These are phyloP conservation scores for Micromys minutus DNA, from an alignment of 2,113 vertebrate species.

Conservation along the genomic window DNA sequence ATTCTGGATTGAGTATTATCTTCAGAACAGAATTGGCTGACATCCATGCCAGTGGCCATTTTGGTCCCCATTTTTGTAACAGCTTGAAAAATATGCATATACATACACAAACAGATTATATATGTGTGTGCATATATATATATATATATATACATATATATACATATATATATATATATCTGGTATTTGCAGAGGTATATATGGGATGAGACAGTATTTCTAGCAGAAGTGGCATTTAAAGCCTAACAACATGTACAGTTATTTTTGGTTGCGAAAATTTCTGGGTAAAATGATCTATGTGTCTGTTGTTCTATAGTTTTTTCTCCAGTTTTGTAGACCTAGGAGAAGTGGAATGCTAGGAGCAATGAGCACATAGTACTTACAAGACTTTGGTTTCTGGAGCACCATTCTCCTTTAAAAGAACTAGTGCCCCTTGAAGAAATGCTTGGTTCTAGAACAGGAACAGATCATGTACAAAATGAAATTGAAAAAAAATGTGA, in stretches of 20 bases:
- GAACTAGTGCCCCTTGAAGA: background rate
- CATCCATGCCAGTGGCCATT: background rate
- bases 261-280: background rate
- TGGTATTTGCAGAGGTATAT: background rate
- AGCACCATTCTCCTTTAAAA: background rate
- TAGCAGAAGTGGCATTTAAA: conserved; percentile 16
- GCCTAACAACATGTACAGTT: background rate
- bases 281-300: background rate
- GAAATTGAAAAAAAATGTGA: conserved; percentile 36
- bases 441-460: background rate
- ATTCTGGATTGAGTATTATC: background rate
- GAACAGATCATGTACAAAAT: background rate
- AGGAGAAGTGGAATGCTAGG: background rate
- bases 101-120: no score
- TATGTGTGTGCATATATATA: no score
- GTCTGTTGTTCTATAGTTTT: background rate
- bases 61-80: background rate
- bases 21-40: background rate
- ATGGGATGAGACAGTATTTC: background rate
- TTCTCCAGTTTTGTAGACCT: background rate
- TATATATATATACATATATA: no score
- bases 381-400: background rate
- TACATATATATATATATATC: no score
- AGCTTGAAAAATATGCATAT: background rate
- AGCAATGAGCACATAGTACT: background rate